These are phyloP conservation scores for Lepisosteus oculatus DNA, from an alignment of 2,113 vertebrate species.

Conservation along the genomic window DNA sequence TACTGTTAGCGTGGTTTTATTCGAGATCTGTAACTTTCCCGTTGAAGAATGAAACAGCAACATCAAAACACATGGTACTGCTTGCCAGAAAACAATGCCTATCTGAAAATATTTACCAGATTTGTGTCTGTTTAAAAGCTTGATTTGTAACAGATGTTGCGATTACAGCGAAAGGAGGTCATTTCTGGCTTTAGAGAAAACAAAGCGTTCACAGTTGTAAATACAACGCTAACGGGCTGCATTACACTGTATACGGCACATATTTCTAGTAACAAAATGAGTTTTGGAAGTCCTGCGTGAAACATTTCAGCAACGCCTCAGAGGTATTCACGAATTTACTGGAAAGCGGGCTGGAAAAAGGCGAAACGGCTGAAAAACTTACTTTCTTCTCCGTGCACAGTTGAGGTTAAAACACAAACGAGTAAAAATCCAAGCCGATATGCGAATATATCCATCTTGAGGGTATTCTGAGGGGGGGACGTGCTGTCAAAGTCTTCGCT, in stretches of 20 bases:
- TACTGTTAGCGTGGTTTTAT: not conserved
- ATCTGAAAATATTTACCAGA: not conserved
- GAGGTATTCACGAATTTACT: no score
- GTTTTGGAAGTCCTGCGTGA: no score
- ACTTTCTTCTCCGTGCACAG: constrained; percentile 78
- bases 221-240: not conserved
- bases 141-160: constrained; percentile 64
- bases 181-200: not conserved
- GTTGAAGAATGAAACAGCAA: no score
- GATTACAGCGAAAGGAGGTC: constrained; percentile 37
- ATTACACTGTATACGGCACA: not conserved
- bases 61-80: not conserved
- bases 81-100: constrained; percentile 8
- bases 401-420: constrained; percentile 58
- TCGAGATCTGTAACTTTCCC: no score
- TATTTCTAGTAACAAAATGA: no score
- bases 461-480: constrained; percentile 19
- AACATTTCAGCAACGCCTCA: no score
- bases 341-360: no score
- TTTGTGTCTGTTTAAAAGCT: constrained; percentile 52
- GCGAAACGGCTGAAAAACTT: constrained; percentile 44
- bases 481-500: constrained; percentile 23
- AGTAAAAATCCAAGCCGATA: constrained; percentile 79
- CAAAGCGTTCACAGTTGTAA: not conserved
- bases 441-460: constrained; percentile 77